Evolutionary conservation across 2,113 vertebrate species (phyloP), one percentile per base, ranked within the genome.

Genomic region (Sclerurus mexicanus): DNA sequence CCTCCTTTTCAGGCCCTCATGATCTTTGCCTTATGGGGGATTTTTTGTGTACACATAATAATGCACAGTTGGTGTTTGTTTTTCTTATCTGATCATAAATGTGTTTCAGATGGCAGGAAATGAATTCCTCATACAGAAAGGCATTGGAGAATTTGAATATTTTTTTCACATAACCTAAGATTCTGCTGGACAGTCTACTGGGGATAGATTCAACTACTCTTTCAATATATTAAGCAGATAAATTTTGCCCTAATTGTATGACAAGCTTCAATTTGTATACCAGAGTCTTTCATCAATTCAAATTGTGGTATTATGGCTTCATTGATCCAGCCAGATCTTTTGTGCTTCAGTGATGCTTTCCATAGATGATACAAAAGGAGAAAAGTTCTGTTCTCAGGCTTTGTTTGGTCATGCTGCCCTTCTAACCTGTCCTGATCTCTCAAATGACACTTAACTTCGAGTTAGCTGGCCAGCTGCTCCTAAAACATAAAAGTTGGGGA

Each of bases 61-160:
- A 80, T 4, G 9, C 22, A 17, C 17, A 31, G 11, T 89, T 60
- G 18, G 22, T 66, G 31, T 83, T 90, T 77, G 4, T 13, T 93
- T 84, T 79, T 74, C 25, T 37, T 64, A 30, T 90, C 62, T 78
- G n/a, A 44, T 73, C 7, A 20, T 60, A 72, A 81, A 89, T 86
- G 37, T 67, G 39, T 91, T 91, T 96, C 91, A 94, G 46, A 80
- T 83, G 78, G 15, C 90, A 90, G 87, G 63, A 96, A 95, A 59
- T 73, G 0, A 83, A 69, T 94, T 93, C 50, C 42, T 78, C 17
- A 3, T 62, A 73, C 27, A 87, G 50, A n/a, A 33, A 50, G 75
- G 8, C 22, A 13, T 27, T 72, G 40, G 40, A 56, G 31, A 83
- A 46, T 37, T 58, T 60, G 9, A 42, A 5, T 71, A 8, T 49